Evolutionary conservation across 2,797 vertebrate genomes (phyloP), one percentile per base, ranked within the genome.

Genomic region (Agapornis canus): DNA sequence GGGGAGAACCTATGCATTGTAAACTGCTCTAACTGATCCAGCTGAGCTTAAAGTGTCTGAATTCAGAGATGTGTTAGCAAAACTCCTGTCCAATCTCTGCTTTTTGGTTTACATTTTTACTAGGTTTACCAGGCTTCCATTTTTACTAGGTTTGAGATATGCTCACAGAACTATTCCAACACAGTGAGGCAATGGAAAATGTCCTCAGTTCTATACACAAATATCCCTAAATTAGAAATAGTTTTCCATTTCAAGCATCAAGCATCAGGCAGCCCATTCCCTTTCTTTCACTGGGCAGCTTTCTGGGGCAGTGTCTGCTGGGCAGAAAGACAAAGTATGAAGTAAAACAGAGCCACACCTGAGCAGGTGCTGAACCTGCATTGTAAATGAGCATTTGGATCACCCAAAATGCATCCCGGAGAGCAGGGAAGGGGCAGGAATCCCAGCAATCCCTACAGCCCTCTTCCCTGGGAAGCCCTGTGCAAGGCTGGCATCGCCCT

Each of bases 121-220:
- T 42, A 42, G 40, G 40, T 42, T 42, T 42, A 42, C 40, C 11
- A 78, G 2, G 47, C 86, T 96, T 91, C 61, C 32, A 51, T 94
- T 94, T 92, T 87, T 51, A 61, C 57, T 25, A 54, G 65, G 52
- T 76, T 88, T 88, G 69, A 95, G 82, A 88, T 59, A 78, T 0
- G 4, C 27, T 86, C 39, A 10, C 21, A 61, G 49, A 83, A 63
- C 61, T 81, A 32, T 72, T 82, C 70, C 54, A 69, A 81, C 15
- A 10, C 20, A 8, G 13, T 78, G 82, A 92, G 57, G 80, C 72
- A 86, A 87, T 81, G 91, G 85, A 91, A 94, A 94, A 93, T 29
- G 21, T 79, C 57, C 43, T 72, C 35, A 5, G 66, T 78, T 94
- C 89, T 84, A 66, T n/a, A 94, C 61, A 88, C 91, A 91, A 72